These are phyloP conservation scores for Stichodactyla helianthus DNA, from an alignment of 64 coral and sea anemone species.

Conservation along the genomic window DNA sequence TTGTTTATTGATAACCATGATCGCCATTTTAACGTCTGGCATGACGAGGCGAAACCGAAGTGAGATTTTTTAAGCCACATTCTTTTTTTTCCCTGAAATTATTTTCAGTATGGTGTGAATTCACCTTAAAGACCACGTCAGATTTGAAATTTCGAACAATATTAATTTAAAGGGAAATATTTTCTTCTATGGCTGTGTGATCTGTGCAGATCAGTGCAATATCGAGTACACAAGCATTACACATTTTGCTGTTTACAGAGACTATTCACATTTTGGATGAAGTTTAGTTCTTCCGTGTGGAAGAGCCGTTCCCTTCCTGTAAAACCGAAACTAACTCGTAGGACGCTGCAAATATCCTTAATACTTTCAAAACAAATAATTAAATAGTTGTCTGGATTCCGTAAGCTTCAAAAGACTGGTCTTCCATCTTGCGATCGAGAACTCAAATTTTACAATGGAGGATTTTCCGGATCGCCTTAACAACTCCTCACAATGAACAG, in stretches of 20 bases:
- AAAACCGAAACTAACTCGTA: conserved; percentile 3
- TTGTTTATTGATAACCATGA: conserved; percentile 11
- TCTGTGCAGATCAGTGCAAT: background rate
- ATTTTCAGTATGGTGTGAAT: background rate
- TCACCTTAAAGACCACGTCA: background rate
- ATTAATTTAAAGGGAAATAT: background rate
- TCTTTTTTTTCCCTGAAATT: background rate
- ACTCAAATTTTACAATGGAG: background rate
- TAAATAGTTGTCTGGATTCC: background rate
- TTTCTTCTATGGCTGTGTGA: background rate
- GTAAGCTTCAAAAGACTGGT: background rate
- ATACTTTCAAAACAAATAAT: conserved; percentile 1
- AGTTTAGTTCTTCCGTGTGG: background rate
- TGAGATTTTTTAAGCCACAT: background rate
- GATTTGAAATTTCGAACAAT: background rate
- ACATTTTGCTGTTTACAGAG: background rate
- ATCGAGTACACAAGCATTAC: background rate
- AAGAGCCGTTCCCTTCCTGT: background rate
- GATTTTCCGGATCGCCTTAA: background rate
- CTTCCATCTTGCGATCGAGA: background rate
- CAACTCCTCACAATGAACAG: background rate
- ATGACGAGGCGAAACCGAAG: background rate
- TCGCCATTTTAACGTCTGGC: conserved; percentile 21
- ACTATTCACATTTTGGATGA: background rate
- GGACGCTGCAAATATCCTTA: background rate